Conservation (phyloP, 2,797 vertebrate species). For the Spinus olivaceus region DNA sequence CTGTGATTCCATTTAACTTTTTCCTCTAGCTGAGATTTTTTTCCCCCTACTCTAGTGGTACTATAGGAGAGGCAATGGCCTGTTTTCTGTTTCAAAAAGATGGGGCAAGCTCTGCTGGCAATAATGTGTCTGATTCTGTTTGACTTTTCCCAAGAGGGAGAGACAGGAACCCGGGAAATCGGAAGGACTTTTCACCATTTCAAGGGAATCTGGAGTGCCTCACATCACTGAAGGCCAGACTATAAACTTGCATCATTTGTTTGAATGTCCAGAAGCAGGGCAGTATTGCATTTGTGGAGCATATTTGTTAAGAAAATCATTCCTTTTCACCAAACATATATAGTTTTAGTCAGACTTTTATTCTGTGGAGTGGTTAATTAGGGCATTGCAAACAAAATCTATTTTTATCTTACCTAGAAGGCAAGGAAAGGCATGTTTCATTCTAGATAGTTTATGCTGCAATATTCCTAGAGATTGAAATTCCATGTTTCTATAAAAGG, state of each 20-base stretch:
- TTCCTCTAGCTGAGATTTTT: background rate
- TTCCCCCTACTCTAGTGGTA: background rate
- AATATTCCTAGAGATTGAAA: background rate
- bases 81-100: background rate
- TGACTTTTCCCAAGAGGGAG: background rate
- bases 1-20: background rate
- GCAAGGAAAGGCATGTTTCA: rapidly evolving
- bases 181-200: background rate
- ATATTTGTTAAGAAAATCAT: background rate
- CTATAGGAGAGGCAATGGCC: background rate
- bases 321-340: background rate
- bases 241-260: background rate
- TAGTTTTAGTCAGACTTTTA: background rate
- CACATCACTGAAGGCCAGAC: background rate
- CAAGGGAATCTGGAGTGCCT: background rate
- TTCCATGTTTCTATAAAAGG: background rate
- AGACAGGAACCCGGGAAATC: background rate
- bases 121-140: background rate
- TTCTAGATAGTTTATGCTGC: background rate
- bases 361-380: background rate
- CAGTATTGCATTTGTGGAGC: background rate
- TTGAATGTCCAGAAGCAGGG: background rate
- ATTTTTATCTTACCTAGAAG: background rate
- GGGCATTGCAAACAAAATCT: background rate
- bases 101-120: background rate